Evolutionary conservation across 2,888 invertebrate species (phyloP).

Genomic region (Nomada lathburiana): DNA sequence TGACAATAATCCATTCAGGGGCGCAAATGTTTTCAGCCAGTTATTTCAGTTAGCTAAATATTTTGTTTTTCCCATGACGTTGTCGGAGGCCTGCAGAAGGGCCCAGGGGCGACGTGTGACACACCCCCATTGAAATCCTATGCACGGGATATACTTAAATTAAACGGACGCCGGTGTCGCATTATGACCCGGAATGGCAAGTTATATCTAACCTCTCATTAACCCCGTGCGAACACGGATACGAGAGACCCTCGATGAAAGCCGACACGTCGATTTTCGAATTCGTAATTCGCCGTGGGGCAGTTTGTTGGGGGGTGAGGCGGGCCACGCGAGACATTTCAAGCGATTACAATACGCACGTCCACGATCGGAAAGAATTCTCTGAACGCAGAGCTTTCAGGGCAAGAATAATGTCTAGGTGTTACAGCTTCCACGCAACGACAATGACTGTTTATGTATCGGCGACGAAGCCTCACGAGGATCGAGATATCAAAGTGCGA

Average conservation of each 20-base stretch:
- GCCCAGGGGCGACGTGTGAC: constrained; percentile 66
- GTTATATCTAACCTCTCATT: constrained; percentile 84
- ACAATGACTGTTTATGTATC: not conserved
- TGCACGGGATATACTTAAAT: constrained; percentile 81
- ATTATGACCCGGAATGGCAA: constrained; percentile 78
- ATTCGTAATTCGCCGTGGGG: constrained; percentile 69
- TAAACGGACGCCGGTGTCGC: constrained; percentile 82
- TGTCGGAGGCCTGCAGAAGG: constrained; percentile 44
- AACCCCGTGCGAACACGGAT: constrained; percentile 82
- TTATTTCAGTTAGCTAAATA: constrained; percentile 74
- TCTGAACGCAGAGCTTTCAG: not conserved
- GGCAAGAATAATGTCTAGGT: not conserved
- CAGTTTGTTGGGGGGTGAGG: constrained; percentile 62
- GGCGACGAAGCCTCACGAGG: not conserved
- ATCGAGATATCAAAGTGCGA: constrained; percentile 37
- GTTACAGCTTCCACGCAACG: not conserved
- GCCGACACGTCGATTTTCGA: constrained; percentile 76
- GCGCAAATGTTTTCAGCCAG: constrained; percentile 23
- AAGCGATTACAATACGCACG: constrained; percentile 17
- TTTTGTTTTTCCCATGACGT: constrained; percentile 82
- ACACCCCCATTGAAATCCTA: constrained; percentile 81
- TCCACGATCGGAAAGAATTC: not conserved
- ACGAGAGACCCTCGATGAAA: constrained; percentile 64
- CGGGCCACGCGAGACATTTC: constrained; percentile 45
- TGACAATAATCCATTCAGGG: not conserved